These are phyloP conservation scores for Geophilus truncorum DNA, from an alignment of 2,888 invertebrate species.

Conservation along the genomic window DNA sequence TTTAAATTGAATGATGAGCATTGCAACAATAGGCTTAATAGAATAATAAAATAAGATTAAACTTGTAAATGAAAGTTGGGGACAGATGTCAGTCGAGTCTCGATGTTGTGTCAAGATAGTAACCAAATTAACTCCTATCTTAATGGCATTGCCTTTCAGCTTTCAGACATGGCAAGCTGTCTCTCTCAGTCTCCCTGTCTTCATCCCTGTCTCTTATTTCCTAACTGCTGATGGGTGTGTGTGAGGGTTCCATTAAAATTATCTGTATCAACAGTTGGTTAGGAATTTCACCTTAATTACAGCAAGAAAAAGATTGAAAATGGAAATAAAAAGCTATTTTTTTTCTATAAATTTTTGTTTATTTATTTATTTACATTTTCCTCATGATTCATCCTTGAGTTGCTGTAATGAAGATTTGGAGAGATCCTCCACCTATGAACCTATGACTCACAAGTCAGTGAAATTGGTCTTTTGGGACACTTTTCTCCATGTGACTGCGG, in stretches of 20 bases:
- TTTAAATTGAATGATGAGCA: background rate
- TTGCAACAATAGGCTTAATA: background rate
- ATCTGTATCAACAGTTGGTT: background rate
- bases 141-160: constrained; percentile 9
- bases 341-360: background rate
- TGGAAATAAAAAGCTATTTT: background rate
- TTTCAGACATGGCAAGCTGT: constrained; percentile 6
- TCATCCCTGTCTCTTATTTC: background rate
- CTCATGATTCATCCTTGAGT: background rate
- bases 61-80: constrained; percentile 1
- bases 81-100: background rate
- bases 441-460: background rate
- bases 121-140: constrained; percentile 20
- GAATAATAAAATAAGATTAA: background rate
- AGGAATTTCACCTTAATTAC: background rate
- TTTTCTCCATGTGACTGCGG: background rate
- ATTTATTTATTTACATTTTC: background rate
- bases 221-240: background rate
- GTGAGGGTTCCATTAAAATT: background rate
- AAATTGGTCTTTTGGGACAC: background rate
- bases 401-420: background rate
- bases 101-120: constrained; percentile 16
- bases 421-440: background rate
- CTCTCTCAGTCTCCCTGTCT: background rate
- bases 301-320: background rate